These are phyloP conservation scores for Aquatica leii DNA, from an alignment of 2,888 invertebrate genomes.

Conservation along the genomic window DNA sequence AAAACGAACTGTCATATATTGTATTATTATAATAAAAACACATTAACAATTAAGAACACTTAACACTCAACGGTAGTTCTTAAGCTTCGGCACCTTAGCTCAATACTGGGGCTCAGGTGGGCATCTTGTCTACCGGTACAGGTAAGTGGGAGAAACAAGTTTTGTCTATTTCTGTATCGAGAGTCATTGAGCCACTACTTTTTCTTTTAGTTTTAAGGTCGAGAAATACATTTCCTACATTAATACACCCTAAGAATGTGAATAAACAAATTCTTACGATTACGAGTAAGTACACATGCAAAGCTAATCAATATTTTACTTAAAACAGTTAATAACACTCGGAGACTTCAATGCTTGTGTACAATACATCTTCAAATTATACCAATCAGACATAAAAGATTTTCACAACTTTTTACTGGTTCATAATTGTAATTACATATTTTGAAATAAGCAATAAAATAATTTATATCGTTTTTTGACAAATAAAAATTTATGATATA, in stretches of 20 bases:
- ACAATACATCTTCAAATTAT: no score
- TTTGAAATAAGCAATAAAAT: no score
- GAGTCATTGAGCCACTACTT: conserved; percentile 37
- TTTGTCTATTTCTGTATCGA: conserved; percentile 51
- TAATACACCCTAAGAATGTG: conserved; percentile 11
- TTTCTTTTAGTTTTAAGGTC: conserved; percentile 32
- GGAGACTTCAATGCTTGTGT: no score
- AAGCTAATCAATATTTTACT: no score
- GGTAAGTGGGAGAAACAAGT: conserved; percentile 57
- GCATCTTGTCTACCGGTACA: conserved; percentile 45
- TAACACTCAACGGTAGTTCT: conserved; percentile 41
- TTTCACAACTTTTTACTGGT: no score
- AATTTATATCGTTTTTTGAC: no score
- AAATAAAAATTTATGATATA: no score
- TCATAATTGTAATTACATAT: no score
- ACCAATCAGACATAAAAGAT: no score
- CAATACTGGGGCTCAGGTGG: conserved; percentile 46
- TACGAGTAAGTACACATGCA: no score
- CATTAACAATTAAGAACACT: conserved; percentile 18
- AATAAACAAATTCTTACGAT: not conserved
- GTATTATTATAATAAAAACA: conserved; percentile 9
- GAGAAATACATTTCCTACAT: conserved; percentile 33
- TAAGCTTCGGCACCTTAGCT: conserved; percentile 34
- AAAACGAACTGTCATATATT: conserved; percentile 7
- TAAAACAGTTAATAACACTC: no score